phyloP scores from a whole-genome alignment of 1,140 invertebrate species.

The Trichoplusia ni region DNA sequence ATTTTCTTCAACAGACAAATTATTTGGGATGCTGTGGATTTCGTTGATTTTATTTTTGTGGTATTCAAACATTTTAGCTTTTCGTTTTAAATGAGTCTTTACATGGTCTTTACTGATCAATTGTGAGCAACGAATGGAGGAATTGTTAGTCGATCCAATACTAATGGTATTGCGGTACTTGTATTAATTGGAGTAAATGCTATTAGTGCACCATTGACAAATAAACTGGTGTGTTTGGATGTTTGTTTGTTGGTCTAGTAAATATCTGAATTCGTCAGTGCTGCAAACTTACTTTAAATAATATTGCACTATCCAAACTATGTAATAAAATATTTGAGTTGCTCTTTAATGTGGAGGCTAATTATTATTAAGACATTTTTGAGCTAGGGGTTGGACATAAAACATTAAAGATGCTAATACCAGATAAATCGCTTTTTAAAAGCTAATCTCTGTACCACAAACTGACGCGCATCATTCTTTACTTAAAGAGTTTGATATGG shows the following conservation, averaged over 20 bases:
- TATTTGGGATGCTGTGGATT: constrained; percentile 23
- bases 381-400: too few relatives aligned
- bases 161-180: constrained; percentile 3
- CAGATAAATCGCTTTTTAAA: too few relatives aligned
- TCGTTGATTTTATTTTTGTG: constrained; percentile 22
- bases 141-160: not conserved
- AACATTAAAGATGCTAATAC: too few relatives aligned
- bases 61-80: constrained; percentile 11
- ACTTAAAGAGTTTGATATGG: too few relatives aligned
- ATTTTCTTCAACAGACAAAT: constrained; percentile 28
- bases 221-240: not conserved
- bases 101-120: not conserved
- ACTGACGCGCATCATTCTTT: too few relatives aligned
- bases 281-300: too few relatives aligned
- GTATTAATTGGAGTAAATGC: not conserved
- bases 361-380: too few relatives aligned
- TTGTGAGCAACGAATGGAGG: not conserved
- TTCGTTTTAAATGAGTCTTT: not conserved
- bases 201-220: not conserved
- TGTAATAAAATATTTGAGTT: too few relatives aligned
- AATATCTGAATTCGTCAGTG: not conserved
- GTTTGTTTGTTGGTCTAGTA: not conserved
- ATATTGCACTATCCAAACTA: too few relatives aligned
- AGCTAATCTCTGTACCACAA: too few relatives aligned
- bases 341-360: too few relatives aligned